These are phyloP conservation scores for Diaperis boleti DNA, from an alignment of 2,888 invertebrate species.

Conservation along the genomic window DNA sequence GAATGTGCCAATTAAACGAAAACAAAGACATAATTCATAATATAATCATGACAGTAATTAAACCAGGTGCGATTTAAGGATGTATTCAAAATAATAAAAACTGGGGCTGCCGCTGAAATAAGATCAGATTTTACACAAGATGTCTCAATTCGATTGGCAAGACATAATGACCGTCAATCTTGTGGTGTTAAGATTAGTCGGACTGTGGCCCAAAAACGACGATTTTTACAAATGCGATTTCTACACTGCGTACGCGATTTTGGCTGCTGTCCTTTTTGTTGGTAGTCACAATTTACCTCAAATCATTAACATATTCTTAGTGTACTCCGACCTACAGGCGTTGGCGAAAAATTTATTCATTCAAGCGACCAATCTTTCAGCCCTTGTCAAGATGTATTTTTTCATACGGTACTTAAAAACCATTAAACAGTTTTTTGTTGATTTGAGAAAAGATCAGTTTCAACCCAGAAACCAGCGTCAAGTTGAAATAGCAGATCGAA, in stretches of 20 bases:
- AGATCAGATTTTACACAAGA: too few relatives aligned
- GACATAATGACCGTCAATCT: neutral
- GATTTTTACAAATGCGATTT: constrained; percentile 4
- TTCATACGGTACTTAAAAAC: neutral
- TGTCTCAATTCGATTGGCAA: neutral
- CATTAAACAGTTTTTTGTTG: constrained; percentile 11
- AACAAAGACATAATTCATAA: too few relatives aligned
- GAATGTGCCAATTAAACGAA: too few relatives aligned
- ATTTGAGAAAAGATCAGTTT: constrained; percentile 37
- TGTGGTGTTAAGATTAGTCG: neutral
- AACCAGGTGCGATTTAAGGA: too few relatives aligned
- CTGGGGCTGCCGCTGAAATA: too few relatives aligned
- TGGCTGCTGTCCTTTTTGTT: neutral
- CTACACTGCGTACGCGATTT: neutral
- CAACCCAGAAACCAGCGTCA: constrained; percentile 39
- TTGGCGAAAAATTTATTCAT: neutral
- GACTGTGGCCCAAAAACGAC: constrained; percentile 4
- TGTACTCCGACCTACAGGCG: neutral
- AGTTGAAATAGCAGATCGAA: constrained; percentile 13
- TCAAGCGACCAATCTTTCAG: neutral
- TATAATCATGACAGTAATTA: too few relatives aligned
- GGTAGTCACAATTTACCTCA: constrained; percentile 11
- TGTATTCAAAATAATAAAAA: too few relatives aligned
- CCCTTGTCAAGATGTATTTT: neutral
- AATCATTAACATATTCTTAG: constrained; percentile 1